Base-by-base conservation (phyloP, 37 sponge, comb jelly and placozoan genomes). In the Hormiphora californensis region DNA sequence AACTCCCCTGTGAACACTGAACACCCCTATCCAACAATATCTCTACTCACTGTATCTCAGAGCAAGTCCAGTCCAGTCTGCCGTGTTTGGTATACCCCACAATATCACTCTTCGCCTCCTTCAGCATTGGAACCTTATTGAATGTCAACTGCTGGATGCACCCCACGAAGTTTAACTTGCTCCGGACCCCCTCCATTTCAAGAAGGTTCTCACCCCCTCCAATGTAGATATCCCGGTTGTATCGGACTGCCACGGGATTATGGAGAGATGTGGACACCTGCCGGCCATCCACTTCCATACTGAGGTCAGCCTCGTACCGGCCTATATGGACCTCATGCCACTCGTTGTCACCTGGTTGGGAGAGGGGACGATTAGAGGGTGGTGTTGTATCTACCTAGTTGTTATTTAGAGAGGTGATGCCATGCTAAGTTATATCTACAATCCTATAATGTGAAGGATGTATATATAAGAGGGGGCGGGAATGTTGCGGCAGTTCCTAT, bases 101-200 rank as follows among this genome's bases (percentile, higher is more conserved):
- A 33, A 1, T 38, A 27, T 65, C 67, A 7, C 31, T 28, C 67
- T 65, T 65, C 8, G 67, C 67, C 8, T 65, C 67, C 67, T 65
- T 65, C 19, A 65, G 67, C 67, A 65, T 65, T 38, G 32, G 21
- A 36, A 65, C 35, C 67, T 65, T 65, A 38, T 65, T 65, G 67
- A 65, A 65, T 4, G 67, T 65, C 38, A 65, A 38, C 36, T 65
- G 67, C 28, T 65, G 67, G 67, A 65, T 35, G 28, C 67, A 65
- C 15, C 67, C 67, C 33, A 65, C 67, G 28, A 65, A 65, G 67
- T 65, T 65, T 19, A 65, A 38, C 37, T 65, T 21, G 28, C 67
- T 65, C 28, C 67, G 32, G 8, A 65, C 67, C 33, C 67, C 67
- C 8, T 65, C 67, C 67, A 65, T 3, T 38, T 65, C 19, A 4